phyloP scores from a whole-genome alignment of 2,888 invertebrate species.

The Cyaniris semiargus region DNA sequence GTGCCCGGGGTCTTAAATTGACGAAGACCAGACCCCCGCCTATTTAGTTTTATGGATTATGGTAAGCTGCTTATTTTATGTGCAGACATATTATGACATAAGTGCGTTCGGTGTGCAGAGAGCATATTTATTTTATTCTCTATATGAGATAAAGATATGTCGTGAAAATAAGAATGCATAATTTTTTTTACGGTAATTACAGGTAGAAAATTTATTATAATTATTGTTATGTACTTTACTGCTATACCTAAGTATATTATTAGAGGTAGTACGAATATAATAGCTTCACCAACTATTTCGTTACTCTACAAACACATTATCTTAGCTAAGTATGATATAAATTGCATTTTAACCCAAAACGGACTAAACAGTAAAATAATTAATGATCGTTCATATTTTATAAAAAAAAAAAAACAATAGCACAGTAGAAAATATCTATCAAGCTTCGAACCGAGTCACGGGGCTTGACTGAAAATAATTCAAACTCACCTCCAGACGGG shows the following conservation, averaged over 20 bases:
- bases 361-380: not conserved
- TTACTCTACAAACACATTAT: not conserved
- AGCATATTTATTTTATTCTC: not conserved
- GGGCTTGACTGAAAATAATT: constrained; percentile 67
- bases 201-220: not conserved
- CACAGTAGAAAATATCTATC: constrained; percentile 38
- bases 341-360: not conserved
- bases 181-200: too few relatives aligned
- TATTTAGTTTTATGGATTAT: constrained; percentile 59
- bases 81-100: constrained; percentile 22
- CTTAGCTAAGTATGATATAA: not conserved
- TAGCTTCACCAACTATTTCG: too few relatives aligned
- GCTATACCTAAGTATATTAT: too few relatives aligned
- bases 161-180: too few relatives aligned
- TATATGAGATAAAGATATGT: not conserved
- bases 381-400: constrained; percentile 23
- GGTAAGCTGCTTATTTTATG: constrained; percentile 32
- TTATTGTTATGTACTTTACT: too few relatives aligned
- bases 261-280: too few relatives aligned
- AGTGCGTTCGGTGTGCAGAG: constrained; percentile 30
- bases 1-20: constrained; percentile 71
- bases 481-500: constrained; percentile 73
- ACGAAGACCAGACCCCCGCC: constrained; percentile 69
- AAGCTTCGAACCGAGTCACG: constrained; percentile 43
- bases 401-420: constrained; percentile 32